These are phyloP conservation scores for Thaumetopoea pityocampa DNA, from an alignment of 1,140 invertebrate species.

Conservation along the genomic window DNA sequence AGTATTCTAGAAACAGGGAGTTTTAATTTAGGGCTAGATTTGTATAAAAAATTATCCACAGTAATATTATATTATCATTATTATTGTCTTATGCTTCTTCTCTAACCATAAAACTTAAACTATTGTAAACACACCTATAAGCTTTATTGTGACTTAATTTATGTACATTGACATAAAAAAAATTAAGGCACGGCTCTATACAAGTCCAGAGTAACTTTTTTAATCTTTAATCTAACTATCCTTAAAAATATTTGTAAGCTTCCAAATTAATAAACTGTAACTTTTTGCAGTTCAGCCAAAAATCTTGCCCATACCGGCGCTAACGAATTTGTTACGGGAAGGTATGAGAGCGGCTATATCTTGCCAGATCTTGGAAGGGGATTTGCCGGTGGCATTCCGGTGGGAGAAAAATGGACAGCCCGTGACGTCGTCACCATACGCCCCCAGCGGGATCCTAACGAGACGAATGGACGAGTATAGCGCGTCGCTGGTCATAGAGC, in stretches of 20 bases:
- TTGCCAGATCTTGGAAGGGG: conserved; percentile 95
- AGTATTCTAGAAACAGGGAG: too few relatives aligned
- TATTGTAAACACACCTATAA: too few relatives aligned
- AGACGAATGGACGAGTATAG: conserved; percentile 90
- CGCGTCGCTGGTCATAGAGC: conserved; percentile 91
- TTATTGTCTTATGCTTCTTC: too few relatives aligned
- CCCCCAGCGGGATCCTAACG: conserved; percentile 76
- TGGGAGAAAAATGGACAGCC: conserved; percentile 89
- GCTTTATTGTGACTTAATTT: too few relatives aligned
- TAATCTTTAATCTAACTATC: background rate
- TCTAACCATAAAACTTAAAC: too few relatives aligned
- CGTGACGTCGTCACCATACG: conserved; percentile 70
- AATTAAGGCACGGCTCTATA: too few relatives aligned
- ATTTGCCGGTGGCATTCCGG: conserved; percentile 92
- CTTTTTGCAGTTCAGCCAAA: conserved; percentile 86
- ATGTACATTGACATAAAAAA: too few relatives aligned
- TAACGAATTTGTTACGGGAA: conserved; percentile 87
- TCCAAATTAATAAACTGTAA: conserved; percentile 11
- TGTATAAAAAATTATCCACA: too few relatives aligned
- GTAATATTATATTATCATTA: too few relatives aligned
- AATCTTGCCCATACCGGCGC: conserved; percentile 90
- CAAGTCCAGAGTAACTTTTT: background rate
- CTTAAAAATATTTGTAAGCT: background rate
- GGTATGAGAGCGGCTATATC: conserved; percentile 95
- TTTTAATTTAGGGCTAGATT: too few relatives aligned